Base-by-base conservation (phyloP, 2,888 invertebrate species). In the Dorcus hopei region DNA sequence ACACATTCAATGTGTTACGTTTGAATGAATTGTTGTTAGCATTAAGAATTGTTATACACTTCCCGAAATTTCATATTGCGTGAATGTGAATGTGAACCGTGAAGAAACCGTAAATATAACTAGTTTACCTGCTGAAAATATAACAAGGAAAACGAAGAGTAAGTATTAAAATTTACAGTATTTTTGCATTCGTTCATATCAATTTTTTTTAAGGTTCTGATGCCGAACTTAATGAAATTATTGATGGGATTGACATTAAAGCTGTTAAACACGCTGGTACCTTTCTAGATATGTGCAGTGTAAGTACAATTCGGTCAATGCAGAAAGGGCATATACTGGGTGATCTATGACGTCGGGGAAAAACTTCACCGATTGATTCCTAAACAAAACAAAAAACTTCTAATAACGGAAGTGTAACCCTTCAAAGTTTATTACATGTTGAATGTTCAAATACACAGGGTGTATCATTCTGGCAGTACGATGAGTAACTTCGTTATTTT, bases 231-330 rank as follows among this genome's bases (percentile, higher is more conserved):
- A 65, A 68, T 51, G 68, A 70, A 16, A 48, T 75, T 8, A 62
- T 79, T 9, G 73, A 75, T 43, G 74, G 77, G 54, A 79, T 89
- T 43, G 87, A 89, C 67, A 80, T 90, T 64, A 84, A 83, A 55
- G 80, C 82, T 58, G 86, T 87, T 1, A 89, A 88, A 72, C 85
- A 83, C 72, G 88, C 88, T 61, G 94, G 93, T 38, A 81, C 86
- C 59, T 94, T 94, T 73, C 84, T 96, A 56, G 95, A 96, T 80
- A 95, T 95, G 50, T 95, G 93, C 73, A 90, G 89, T 77, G 90
- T 92, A 76, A 81, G 83, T 81, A 26, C 1, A 43, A 41, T 41
- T 26, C 26, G 3, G 26, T 26, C 26, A 26, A 4, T 26, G 26
- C 26, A 26, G 14, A 14, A 14, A 14, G 14, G 14, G 14, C 14